Base-by-base conservation (phyloP, 2,888 invertebrate species). In the Archips xylosteana region DNA sequence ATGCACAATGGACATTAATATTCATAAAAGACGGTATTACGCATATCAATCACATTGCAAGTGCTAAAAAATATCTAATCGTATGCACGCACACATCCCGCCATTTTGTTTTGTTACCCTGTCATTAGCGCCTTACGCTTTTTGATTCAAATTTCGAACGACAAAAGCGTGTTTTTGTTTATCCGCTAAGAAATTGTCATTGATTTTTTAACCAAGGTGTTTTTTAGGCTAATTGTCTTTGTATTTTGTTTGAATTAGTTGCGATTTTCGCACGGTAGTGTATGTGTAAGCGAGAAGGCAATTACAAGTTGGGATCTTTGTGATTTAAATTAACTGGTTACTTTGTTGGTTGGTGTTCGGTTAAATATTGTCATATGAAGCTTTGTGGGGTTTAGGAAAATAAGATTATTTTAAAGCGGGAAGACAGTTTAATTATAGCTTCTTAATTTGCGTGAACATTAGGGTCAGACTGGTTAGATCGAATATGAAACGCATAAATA, bases 21-120 rank as follows among this genome's bases (percentile, higher is more conserved):
- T 93, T 92, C 92, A 93, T 89, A 89, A 84, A 87, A 81, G 83
- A 88, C 88, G 83, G 81, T 85, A 92, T 93, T 92, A 88, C 90
- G 92, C 93, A 92, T 94, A 94, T 94, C 94, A 94, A 93, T 92
- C 92, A 91, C 89, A 78, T 77, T 82, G 85, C 89, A 89, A 90
- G 89, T 91, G 91, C 83, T 87, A 90, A 91, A 84, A 89, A 92
- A 89, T 81, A 85, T 85, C 85, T 91, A 92, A 93, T 93, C 85
- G 80, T 83, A 93, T 93, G 92, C 92, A 86, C 82, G 85, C 80
- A 86, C 94, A 89, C 90, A 91, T 87, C 92, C 88, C 88, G 86
- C 82, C 81, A 84, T 83, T 84, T 91, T 91, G 89, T 91, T 84
- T 89, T 87, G 84, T 77, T 76, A 76, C 81, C 78, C 81, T 90